Base-by-base conservation (phyloP, 2,113 vertebrate genomes). In the Entomyzon cyanotis region DNA sequence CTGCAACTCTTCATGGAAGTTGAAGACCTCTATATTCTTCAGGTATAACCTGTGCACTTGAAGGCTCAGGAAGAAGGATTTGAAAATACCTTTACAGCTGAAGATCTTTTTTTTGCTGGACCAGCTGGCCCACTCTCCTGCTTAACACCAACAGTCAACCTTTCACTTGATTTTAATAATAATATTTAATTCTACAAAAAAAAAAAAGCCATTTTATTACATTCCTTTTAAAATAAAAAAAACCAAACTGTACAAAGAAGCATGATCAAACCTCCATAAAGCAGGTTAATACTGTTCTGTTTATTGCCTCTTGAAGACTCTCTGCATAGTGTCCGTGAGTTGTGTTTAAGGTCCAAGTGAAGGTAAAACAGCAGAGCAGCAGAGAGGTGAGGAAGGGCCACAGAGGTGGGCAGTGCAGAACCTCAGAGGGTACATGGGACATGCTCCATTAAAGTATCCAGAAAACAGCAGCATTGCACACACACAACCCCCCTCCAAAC, bases 121-220 rank as follows among this genome's bases (percentile, higher is more conserved):
- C 93, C 92, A 94, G 69, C 21, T 73, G 74, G 95, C 74, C 89
- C 91, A 15, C 33, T 91, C 92, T 95, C 74, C 93, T 95, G 88
- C 92, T 97, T 92, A 96, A 97, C 89, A 96, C 76, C 97, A 97
- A 97, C 96, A 98, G 90, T 93, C 96, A 98, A 97, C 95, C 96
- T 98, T 98, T 96, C 92, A 97, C 84, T 98, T 95, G 78, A 96
- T 97, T 98, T 98, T 97, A 98, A 97, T 97, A 97, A 92, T 95
- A 98, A 96, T 97, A 98, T 97, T 98, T 98, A 98, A 98, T 98
- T 97, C 97, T 98, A 98, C 87, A 95, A 95, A 97, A 95, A 95
- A 95, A 95, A 76, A 84, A 88, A 92, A 90, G 60, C 92, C 95
- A 96, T 94, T 97, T 98, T 97, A 97, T 98, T 98, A 98, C 97